phyloP scores from a whole-genome alignment of 2,113 vertebrate genomes.

The Vicugna pacos region DNA sequence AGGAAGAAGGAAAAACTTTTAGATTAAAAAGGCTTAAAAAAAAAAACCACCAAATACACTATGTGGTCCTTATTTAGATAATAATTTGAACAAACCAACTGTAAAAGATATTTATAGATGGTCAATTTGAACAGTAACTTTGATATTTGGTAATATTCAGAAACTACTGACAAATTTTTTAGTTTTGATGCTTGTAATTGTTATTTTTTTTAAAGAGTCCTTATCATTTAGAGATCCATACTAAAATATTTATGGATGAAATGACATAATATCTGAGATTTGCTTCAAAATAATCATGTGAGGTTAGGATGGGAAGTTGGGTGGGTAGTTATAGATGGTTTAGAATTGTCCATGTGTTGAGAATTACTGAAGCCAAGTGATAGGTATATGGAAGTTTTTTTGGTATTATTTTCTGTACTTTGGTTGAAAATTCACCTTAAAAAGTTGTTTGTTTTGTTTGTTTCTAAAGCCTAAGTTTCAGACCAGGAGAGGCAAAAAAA shows the following conservation, averaged over 20 bases:
- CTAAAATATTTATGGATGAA: neutral
- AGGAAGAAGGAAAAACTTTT: neutral
- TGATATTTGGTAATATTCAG: neutral
- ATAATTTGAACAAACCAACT: neutral
- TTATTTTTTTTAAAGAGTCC: neutral
- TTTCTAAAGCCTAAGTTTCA: neutral
- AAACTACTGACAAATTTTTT: neutral
- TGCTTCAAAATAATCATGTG: neutral
- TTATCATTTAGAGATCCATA: slow-evolving; percentile 12
- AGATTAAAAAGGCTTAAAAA: neutral
- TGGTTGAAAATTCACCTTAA: slow-evolving; percentile 4
- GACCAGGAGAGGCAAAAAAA: neutral
- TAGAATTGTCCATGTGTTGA: neutral
- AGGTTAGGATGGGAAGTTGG: neutral
- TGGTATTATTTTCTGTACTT: slow-evolving; percentile 38
- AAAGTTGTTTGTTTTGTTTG: neutral
- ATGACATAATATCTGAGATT: neutral
- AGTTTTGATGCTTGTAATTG: neutral
- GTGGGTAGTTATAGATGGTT: neutral
- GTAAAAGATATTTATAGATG: neutral
- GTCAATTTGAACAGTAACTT: neutral
- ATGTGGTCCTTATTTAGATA: neutral
- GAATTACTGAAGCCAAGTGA: neutral
- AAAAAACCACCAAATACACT: neutral
- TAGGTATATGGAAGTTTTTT: neutral